Evolutionary conservation across 2,797 vertebrate species (phyloP), one percentile per base, ranked within the genome.

Genomic region (Synaphobranchus kaupii): DNA sequence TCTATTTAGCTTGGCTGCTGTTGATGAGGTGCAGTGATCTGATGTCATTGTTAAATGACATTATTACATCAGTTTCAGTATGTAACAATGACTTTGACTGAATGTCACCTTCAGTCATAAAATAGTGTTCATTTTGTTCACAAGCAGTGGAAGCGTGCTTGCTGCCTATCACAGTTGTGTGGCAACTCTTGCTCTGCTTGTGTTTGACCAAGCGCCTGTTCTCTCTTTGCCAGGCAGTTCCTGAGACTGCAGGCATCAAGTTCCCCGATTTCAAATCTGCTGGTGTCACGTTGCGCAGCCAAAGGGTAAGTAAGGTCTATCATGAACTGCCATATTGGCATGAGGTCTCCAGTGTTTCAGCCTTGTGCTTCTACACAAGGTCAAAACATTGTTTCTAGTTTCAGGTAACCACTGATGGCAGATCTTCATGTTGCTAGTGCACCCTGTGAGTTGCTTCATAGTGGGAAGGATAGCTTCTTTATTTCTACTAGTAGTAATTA

Each of bases 261-360:
- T 99, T 99, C 93, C 98, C 98, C 25, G 99, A 99, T 94, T 99
- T 98, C 93, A 99, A 99, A 94, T 99, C 99, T 48, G 97, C 99
- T 2, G 99, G 98, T 85, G 99, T 99, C 93, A 98, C 98, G 0
- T 95, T 99, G 87, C 96, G 99, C 91, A 99, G 98, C 93, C 98
- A 99, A 92, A 97, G 98, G 97, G 99, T 99, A 96, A 85, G 97
- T 93, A 44, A 86, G 28, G n/a, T 50, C 34, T n/a, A n/a, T 3
- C 31, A 50, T 78, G 1, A 73, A 44, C 28, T 34, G 2, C 73
- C 8, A 28, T 17, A 20, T 80, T 20, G 22, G n/a, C 0, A 13
- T 20, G 25, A 34, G 50, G 50, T 52, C 50, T 52, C 50, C 50
- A 52, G 50, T 52, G 50, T 7, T 52, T 52, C 50, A 4, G 50